Conservation (phyloP, 2,113 vertebrate species). For the Tupaia tana region DNA sequence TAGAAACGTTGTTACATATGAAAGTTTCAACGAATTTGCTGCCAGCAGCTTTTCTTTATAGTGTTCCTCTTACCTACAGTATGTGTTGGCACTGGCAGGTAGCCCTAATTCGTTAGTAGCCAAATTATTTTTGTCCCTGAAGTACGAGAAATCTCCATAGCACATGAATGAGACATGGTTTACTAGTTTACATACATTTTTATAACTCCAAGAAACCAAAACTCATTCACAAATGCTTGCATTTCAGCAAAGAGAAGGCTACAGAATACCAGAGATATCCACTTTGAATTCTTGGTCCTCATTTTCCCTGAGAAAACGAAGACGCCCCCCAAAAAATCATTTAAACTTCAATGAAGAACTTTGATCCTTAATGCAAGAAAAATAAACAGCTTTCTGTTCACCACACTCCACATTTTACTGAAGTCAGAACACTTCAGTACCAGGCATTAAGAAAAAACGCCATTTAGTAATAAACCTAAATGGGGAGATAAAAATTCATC, state of each 20-base stretch:
- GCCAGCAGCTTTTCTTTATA: constrained; percentile 67
- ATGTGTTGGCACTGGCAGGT: constrained; percentile 67
- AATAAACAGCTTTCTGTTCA: constrained; percentile 66
- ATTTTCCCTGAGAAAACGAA: constrained; percentile 6
- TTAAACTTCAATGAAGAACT: constrained; percentile 58
- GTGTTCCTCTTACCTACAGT: constrained; percentile 68
- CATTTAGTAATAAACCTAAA: constrained; percentile 58
- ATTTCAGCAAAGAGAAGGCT: constrained; percentile 66
- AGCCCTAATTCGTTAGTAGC: constrained; percentile 76
- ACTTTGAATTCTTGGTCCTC: constrained; percentile 21
- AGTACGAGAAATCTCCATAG: constrained; percentile 76
- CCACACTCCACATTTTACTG: constrained; percentile 47
- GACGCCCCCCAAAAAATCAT: not conserved
- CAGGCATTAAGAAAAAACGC: constrained; percentile 56
- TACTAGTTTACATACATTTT: constrained; percentile 69
- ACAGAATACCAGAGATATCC: constrained; percentile 49
- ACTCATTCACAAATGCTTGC: constrained; percentile 73
- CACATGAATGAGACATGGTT: constrained; percentile 68
- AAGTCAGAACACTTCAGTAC: constrained; percentile 68
- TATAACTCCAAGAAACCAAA: constrained; percentile 71
- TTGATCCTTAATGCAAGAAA: constrained; percentile 68
- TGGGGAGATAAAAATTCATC: constrained; percentile 60
- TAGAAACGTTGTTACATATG: constrained; percentile 75
- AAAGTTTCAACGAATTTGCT: constrained; percentile 65
- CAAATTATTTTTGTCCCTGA: constrained; percentile 71